These are phyloP conservation scores for Cacatua alba DNA, from an alignment of 2,113 vertebrate genomes.

Conservation along the genomic window DNA sequence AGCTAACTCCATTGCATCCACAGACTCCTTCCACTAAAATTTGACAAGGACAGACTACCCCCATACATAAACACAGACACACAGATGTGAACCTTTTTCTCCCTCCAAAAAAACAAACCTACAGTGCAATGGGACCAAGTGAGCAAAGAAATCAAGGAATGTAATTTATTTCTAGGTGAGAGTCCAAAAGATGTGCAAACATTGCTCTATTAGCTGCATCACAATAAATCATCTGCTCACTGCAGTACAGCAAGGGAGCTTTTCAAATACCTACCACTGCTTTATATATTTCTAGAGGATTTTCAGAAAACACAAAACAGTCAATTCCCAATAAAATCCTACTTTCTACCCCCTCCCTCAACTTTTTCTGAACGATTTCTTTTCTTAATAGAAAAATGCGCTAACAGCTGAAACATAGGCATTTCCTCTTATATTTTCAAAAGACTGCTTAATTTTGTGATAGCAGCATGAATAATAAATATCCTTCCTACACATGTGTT, in stretches of 20 bases:
- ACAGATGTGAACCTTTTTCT: accelerated
- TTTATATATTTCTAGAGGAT: not conserved
- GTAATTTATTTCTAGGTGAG: not conserved
- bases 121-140: not conserved
- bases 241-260: not conserved
- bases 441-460: not conserved
- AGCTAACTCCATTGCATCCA: not conserved
- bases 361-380: not conserved
- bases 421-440: not conserved
- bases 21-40: not conserved
- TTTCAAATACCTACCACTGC: not conserved
- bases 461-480: not conserved
- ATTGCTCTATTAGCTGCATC: not conserved
- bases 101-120: not conserved
- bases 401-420: not conserved
- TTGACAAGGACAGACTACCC: not conserved
- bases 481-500: not conserved
- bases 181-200: not conserved
- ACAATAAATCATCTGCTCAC: not conserved
- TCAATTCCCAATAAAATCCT: not conserved
- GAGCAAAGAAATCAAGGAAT: not conserved
- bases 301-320: not conserved
- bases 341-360: not conserved
- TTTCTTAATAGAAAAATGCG: not conserved
- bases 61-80: accelerated